Conservation (phyloP, 2,113 vertebrate species). For the Tupaia tana region DNA sequence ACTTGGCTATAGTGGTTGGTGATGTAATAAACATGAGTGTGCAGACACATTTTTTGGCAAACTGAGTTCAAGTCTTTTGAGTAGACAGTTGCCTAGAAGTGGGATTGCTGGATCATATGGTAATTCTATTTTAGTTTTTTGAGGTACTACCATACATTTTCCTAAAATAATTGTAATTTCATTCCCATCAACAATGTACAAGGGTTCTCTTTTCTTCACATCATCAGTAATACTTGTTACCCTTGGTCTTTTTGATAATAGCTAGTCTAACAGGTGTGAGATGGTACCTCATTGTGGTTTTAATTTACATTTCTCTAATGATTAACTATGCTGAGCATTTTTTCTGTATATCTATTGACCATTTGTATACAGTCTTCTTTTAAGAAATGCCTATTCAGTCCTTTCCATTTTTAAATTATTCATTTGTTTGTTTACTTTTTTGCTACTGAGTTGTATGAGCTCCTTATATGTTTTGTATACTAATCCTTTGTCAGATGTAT, state of each 20-base stretch:
- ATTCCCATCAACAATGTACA: no score
- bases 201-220: no score
- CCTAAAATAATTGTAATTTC: no score
- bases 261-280: no score
- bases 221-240: no score
- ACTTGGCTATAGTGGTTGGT: not conserved
- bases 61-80: not conserved
- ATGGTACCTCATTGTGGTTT: no score
- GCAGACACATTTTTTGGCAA: not conserved
- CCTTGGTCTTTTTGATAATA: no score
- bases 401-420: not conserved
- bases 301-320: not conserved
- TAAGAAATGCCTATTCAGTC: not conserved
- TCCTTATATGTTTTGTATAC: no score
- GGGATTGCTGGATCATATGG: not conserved
- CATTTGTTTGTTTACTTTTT: no score
- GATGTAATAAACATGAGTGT: no score
- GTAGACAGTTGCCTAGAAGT: not conserved
- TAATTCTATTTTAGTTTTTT: not conserved
- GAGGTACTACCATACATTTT: no score
- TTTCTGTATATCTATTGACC: not conserved
- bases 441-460: no score
- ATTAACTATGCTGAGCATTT: not conserved
- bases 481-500: not conserved
- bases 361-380: not conserved